Percentiles rank a stretch among this genome's conserved stretches.
Evolutionary conservation across 2,888 invertebrate genomes (phyloP).

Genomic region (Dichetophora obliterata): DNA sequence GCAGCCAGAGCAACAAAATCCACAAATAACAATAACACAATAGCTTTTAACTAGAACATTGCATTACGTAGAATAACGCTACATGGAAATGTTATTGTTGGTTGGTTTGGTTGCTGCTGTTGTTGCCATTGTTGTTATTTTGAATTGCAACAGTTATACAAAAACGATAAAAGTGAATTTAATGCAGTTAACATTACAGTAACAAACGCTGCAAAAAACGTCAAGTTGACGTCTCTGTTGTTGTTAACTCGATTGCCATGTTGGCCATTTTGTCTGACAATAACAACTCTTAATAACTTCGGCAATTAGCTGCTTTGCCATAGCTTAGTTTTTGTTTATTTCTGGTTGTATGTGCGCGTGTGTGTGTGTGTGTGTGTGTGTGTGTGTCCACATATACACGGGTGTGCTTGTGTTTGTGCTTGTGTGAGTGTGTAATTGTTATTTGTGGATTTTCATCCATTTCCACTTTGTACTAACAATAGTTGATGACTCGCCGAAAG

Average conservation of each 20-base stretch:
- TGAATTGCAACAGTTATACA: constrained; percentile 6
- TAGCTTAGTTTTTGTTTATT: constrained; percentile 5
- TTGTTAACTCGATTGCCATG: constrained; percentile 23
- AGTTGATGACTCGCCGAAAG: constrained; percentile 18
- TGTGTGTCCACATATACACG: neutral
- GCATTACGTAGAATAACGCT: too few relatives aligned
- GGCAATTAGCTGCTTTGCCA: constrained; percentile 17
- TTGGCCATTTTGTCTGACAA: constrained; percentile 16
- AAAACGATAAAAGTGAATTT: constrained; percentile 14
- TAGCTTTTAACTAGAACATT: neutral
- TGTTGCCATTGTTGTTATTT: constrained; percentile 31
- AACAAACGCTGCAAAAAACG: neutral
- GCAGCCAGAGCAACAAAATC: constrained; percentile 35
- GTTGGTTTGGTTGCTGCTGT: neutral
- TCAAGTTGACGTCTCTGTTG: constrained; percentile 27
- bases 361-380: neutral
- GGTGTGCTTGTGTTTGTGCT: neutral
- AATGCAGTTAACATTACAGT: too few relatives aligned
- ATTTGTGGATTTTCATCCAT: constrained; percentile 14
- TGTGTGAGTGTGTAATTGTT: neutral
- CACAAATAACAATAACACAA: neutral
- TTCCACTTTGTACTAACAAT: constrained; percentile 7
- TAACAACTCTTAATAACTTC: constrained; percentile 13
- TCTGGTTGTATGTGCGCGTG: neutral
- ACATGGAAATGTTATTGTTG: neutral